These are phyloP conservation scores for Gymnosoma rotundatum DNA, from an alignment of 2,888 invertebrate genomes.

Conservation along the genomic window DNA sequence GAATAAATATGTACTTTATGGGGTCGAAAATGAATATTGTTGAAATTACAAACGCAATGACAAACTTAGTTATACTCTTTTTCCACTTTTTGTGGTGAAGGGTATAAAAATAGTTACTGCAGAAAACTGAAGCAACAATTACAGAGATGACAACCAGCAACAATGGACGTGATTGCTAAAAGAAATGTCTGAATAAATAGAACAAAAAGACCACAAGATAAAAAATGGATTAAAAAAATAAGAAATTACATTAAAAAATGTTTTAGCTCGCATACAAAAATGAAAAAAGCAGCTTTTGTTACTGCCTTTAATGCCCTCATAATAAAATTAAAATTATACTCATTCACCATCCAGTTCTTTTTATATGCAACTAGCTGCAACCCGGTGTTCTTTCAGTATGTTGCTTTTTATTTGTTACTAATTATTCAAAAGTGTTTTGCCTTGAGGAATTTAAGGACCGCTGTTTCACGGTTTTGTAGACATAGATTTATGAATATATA, in stretches of 20 bases:
- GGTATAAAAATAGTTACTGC: conserved; percentile 7
- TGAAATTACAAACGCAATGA: no score
- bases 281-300: conserved; percentile 21
- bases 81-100: no score
- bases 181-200: background rate
- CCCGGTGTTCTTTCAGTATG: no score
- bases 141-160: conserved; percentile 43
- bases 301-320: conserved; percentile 27
- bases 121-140: conserved; percentile 34
- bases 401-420: no score
- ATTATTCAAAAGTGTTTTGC: no score
- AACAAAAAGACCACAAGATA: conserved; percentile 16
- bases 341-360: conserved; percentile 15
- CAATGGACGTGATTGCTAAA: conserved; percentile 23
- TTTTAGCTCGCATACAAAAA: background rate
- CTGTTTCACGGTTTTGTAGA: no score
- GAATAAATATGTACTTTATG: no score
- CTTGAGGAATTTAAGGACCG: no score
- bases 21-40: no score
- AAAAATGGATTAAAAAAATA: conserved; percentile 15
- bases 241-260: conserved; percentile 28
- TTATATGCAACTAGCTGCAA: conserved; percentile 12
- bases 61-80: no score
- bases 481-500: no score
- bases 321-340: conserved; percentile 62